Percentiles rank a stretch among this genome's conserved stretches.
Evolutionary conservation across 2,797 vertebrate genomes (phyloP).

Genomic region (Microhierax caerulescens): DNA sequence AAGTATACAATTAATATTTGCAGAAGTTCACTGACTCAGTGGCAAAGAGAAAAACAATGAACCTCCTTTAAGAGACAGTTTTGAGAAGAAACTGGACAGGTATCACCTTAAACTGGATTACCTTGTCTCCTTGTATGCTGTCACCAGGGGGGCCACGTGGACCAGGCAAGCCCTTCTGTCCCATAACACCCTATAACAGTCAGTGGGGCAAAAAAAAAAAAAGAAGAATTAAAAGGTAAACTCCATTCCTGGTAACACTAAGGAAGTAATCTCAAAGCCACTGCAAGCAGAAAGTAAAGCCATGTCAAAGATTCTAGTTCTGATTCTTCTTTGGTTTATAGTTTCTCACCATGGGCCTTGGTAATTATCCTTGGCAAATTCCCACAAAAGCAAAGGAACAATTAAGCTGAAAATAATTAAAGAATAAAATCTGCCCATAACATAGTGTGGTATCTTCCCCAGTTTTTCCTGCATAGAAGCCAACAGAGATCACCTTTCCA

Average conservation of each 20-base stretch:
- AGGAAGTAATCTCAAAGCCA: not conserved
- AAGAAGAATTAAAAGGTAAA: not conserved
- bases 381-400: not conserved
- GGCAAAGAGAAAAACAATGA: not conserved
- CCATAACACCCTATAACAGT: constrained; percentile 78
- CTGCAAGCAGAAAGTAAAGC: not conserved
- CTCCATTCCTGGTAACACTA: not conserved
- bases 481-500: not conserved
- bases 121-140: constrained; percentile 87
- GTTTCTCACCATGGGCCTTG: not conserved
- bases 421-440: not conserved
- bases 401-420: not conserved
- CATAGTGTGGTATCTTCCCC: not conserved
- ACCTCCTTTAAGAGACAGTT: not conserved
- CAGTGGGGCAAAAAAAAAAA: not conserved
- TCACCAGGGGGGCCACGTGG: constrained; percentile 77
- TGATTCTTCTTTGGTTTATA: not conserved
- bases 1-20: not conserved
- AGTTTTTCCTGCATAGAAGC: rapidly evolving
- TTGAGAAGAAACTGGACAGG: not conserved
- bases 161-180: constrained; percentile 77
- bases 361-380: not conserved
- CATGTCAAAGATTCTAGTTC: not conserved
- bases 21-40: not conserved
- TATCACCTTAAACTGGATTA: constrained; percentile 39